Base-by-base conservation (phyloP, 2,888 invertebrate species). In the Tineola bisselliella region DNA sequence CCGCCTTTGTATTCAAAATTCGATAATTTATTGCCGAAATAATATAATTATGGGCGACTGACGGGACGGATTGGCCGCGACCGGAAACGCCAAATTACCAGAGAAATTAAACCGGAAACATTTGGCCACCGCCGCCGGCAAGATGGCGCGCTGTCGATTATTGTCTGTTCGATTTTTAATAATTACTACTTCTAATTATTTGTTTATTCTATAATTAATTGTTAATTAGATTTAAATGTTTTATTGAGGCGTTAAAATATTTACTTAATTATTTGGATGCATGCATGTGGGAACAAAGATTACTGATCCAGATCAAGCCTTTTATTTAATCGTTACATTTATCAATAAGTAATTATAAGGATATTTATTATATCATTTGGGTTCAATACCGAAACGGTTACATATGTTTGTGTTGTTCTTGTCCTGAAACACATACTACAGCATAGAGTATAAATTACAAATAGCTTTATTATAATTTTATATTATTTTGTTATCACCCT, bases 51-150 rank as follows among this genome's bases (percentile, higher is more conserved):
- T 74, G 79, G 79, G 73, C 75, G 77, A 71, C 81, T 81, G 84
- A 79, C 81, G 80, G 81, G 84, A 83, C 78, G 84, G 84, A 86
- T 86, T 84, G 84, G 81, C 75, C 78, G 74, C 71, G 77, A 76
- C 80, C 83, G 87, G 87, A 86, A 84, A 79, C 76, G 75, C 77
- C 83, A 84, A 86, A 87, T 87, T 87, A 87, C 78, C 73, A 80
- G 81, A 87, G 87, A 87, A 87, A 87, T 87, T 87, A 87, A 87
- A 87, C 83, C 84, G 87, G 87, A 86, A 87, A 86, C 87, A 87
- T 86, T 87, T 84, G 87, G 84, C 77, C 75, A 74, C 75, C 75
- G 82, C 84, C 86, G 86, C 86, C 79, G 77, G 87, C 86, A 86
- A 86, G 86, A 87, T 87, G 87, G 87, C 79, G 86, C 76, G 70